These are phyloP conservation scores for Diarsia mendica DNA, from an alignment of 2,888 invertebrate genomes.

Conservation along the genomic window DNA sequence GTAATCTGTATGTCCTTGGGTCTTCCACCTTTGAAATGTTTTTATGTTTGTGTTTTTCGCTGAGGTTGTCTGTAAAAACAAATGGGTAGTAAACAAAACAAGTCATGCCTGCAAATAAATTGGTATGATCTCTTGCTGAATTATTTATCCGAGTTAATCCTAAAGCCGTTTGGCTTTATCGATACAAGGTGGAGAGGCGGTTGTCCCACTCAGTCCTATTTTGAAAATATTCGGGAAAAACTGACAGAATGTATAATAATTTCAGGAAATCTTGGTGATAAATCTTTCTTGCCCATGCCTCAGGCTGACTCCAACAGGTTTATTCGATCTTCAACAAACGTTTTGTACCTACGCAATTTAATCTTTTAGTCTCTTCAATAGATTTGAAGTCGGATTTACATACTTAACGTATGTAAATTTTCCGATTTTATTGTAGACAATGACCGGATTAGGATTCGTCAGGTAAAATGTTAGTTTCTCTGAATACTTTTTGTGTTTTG, in stretches of 20 bases:
- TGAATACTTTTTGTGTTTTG: conserved; percentile 4
- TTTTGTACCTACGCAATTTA: conserved; percentile 4
- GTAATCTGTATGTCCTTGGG: neutral
- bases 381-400: neutral
- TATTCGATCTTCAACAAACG: conserved; percentile 18
- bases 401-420: neutral
- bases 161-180: conserved; percentile 13
- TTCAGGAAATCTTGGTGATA: neutral
- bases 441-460: neutral
- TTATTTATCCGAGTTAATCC: conserved; percentile 26
- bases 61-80: conserved; percentile 1
- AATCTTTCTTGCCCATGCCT: neutral
- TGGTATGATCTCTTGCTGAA: conserved; percentile 6
- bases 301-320: conserved; percentile 10
- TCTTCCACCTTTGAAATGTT: neutral
- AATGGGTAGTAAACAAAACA: conserved; percentile 19
- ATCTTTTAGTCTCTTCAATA: conserved; percentile 19
- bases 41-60: neutral
- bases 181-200: neutral
- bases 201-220: conserved; percentile 2
- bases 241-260: neutral
- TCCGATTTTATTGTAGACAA: conserved; percentile 4
- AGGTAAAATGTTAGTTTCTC: conserved; percentile 19
- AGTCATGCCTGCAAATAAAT: conserved; percentile 21
- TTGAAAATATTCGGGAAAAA: neutral